Base-by-base conservation (phyloP, 2,888 invertebrate genomes). In the Esperia sulphurella region DNA sequence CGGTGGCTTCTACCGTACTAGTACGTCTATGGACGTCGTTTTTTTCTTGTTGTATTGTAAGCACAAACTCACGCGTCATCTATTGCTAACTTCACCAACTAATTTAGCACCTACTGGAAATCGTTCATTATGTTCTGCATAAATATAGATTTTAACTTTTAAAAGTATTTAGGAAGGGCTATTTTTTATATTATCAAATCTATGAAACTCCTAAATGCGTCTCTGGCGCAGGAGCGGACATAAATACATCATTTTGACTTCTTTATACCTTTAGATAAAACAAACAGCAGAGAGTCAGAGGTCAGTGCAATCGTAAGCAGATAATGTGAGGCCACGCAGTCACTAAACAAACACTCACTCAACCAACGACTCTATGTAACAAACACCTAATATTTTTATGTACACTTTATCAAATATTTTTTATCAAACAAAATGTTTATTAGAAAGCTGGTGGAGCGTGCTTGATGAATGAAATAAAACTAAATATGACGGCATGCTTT, bases 291-390 rank as follows among this genome's bases (percentile, higher is more conserved):
- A 56, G 68, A 83, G 73, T 65, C 83, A 79, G 59, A 75, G 88
- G 86, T 83, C 82, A 70, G 52, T 88, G 88, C 88, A 89, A 87
- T 89, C 86, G 72, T 73, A 73, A 65, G 57, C 71, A 69, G 87
- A 88, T 88, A 88, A 67, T 55, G 68, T 64, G 74, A 63, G 72
- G 74, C 69, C 70, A 70, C 51, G 42, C 68, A 75, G 73, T 35
- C 35, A 29, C 45, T 31, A 41, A 31, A 80, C 83, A 84, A 79
- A 83, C 83, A 83, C 69, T 21, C 83, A 83, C 69, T 21, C 21
- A 21, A 21, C 61, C 66, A 74, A 68, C 65, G 65, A 61, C 59
- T 67, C 65, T 59, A 63, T 8, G 14, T 43, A 33, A 45, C 39
- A 48, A 50, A 47, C 50, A 47, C 50, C 46, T 50, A 48, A 44